Evolutionary conservation across 2,797 vertebrate species (phyloP), one percentile per base, ranked within the genome.

Genomic region (Phataginus tricuspis): DNA sequence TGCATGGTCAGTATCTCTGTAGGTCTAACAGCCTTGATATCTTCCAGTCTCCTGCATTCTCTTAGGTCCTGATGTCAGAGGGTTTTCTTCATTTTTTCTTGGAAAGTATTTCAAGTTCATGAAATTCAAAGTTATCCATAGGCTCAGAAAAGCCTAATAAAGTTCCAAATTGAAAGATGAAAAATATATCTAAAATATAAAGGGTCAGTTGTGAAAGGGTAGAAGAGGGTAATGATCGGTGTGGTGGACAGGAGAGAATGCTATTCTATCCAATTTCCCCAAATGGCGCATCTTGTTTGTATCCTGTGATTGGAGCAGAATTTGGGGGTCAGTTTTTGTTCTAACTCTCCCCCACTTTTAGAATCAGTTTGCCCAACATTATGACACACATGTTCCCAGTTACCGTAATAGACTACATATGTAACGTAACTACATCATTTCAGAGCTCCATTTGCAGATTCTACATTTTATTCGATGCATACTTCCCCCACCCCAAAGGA

Each of bases 321-420:
- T 86, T 96, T 64, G 79, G 51, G 88, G 95, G 77, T 83, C 71
- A 71, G 63, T 82, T 97, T 97, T 94, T 96, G 74, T 89, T 94
- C 91, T 94, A 45, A 78, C 53, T 77, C 84, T 90, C 84, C 96
- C 72, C 86, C 91, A 97, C 92, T 96, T 95, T 85, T 51, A 87
- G 75, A 96, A 79, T 95, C 74, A 16, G 84, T 27, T 87, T 96
- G 63, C 80, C 95, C 92, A 51, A 79, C 53, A 64, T 95, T 63
- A 96, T 57, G 92, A 86, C 74, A 96, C 86, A 97, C 55, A 61
- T 0, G 4, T 53, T 64, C 80, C 87, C 78, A 96, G 91, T 92
- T 95, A 89, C 57, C n/a, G 9, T 98, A 98, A 98, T 97, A 96
- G 97, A 95, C 96, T 97, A 39, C 91, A 95, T 96, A 96, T 96